Evolutionary conservation across 2,797 vertebrate species (phyloP).

Genomic region (Alosa sapidissima): DNA sequence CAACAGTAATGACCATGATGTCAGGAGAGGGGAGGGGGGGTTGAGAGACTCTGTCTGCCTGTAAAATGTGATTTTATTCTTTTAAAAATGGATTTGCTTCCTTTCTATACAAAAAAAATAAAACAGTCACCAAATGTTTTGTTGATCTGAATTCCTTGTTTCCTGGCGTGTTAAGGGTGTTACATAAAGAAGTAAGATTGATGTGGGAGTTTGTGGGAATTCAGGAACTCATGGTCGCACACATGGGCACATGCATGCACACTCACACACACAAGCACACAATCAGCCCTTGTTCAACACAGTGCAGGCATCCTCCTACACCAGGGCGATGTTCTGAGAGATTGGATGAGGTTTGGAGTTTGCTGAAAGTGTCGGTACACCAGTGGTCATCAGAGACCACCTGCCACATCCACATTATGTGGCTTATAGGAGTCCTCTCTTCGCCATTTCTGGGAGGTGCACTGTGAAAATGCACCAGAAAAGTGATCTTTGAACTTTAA

Average conservation of each 20-base stretch:
- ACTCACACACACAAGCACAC: not conserved
- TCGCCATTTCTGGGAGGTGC: too few relatives aligned
- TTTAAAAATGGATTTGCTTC: constrained; percentile 17
- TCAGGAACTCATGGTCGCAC: not conserved
- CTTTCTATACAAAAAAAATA: constrained; percentile 21
- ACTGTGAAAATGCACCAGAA: too few relatives aligned
- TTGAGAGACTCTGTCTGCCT: not conserved
- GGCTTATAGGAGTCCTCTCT: not conserved
- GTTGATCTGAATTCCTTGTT: not conserved
- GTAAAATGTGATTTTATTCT: constrained; percentile 23
- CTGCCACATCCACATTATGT: not conserved
- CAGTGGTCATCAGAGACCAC: not conserved
- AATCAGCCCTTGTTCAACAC: not conserved
- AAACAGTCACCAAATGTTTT: not conserved
- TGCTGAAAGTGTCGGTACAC: not conserved
- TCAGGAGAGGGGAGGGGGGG: not conserved
- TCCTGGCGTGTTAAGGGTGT: not conserved
- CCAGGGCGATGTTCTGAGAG: not conserved
- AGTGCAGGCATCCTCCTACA: not conserved
- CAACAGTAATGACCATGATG: not conserved
- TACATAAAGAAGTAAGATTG: not conserved
- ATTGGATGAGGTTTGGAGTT: not conserved
- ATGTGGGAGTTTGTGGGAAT: not conserved
- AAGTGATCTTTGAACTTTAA: too few relatives aligned
- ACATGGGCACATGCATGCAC: not conserved